Base-by-base conservation (phyloP, 2,113 vertebrate genomes). In the Melanocharis versteri region DNA sequence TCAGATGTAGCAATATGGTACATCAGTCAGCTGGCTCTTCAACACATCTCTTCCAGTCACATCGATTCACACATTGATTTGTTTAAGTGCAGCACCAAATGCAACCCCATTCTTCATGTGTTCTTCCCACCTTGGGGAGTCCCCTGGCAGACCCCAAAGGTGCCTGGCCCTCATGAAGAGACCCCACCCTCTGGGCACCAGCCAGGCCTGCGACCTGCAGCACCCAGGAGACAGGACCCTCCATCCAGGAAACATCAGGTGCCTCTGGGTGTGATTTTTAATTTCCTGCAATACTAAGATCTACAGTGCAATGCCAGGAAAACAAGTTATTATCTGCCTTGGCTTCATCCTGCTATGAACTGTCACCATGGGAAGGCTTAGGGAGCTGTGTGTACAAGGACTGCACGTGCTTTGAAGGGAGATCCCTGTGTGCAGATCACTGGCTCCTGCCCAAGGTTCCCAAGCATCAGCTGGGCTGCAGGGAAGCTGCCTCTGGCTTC, bases 391-490 rank as follows among this genome's bases (percentile, higher is more conserved):
- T 7, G 7, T 42, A 10, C 28, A 30, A 54, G 30, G 47, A 39
- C 50, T 50, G 42, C 27, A 39, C 23, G 6, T 0, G 8, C 64
- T 66, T 27, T 45, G 45, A 70, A 54, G 78, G 50, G 70, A 81
- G 37, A 73, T 42, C 23, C 72, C 57, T 54, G 48, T 10, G 2
- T 33, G 62, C 39, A 51, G 54, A 42, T 50, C n/a, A 21, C 27
- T 60, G 72, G 20, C 33, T 89, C 69, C 42, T 58, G 69, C 44
- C 37, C 2, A 2, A 33, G 22, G 16, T 81, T 30, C 56, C 78
- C 28, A 20, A 8, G 24, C 53, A 78, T 40, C 47, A 47, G 19
- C 13, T 44, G 39, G 27, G 33, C 50, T 0, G 0, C 7, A n/a
- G 45, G 66, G 37, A 89, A 82, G 56, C 54, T 54, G 22, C 70